Base-by-base conservation (phyloP, 37 sponge, comb jelly and placozoan genomes). In the Hexactinellida sp. region DNA sequence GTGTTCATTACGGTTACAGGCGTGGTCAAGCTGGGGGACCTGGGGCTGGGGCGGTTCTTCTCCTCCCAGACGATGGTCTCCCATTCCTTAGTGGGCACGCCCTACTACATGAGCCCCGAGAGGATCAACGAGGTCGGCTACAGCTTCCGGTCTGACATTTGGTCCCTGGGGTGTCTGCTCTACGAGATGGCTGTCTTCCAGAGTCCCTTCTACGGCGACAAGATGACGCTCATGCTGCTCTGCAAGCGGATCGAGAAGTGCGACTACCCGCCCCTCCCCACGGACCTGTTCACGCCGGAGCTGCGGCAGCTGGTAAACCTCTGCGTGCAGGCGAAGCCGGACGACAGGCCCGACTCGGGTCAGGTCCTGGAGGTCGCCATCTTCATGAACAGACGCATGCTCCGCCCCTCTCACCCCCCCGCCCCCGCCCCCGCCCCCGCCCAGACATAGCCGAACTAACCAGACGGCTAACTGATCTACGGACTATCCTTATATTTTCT, bases 51-150 rank as follows among this genome's bases (percentile, higher is more conserved):
- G 0, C 71, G 99, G 16, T 98, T 91, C 89, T 98, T 98, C 87
- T 94, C 96, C 82, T 98, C 99, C 35, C 92, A 95, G 84, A 98
- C 99, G 9, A 92, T 93, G 36, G 99, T 94, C 55, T 96, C 95
- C 19, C 96, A 95, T 85, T 95, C 99, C 0, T 84, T 98, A 0
- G 99, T 98, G 52, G 99, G 99, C 0, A 98, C 99, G 5, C 99
- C 99, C 0, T 98, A 98, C 91, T 98, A 98, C 90, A 98, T 98
- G 99, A 92, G 96, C 3, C 99, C 99, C 13, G 99, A 98, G 85
- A 88, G 99, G 85, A 96, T 98, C 54, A 94, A 98, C 54, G 99
- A 98, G 86, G 90, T 86, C 83, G 96, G 99, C 23, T 98, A 98
- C 86, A 96, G 92, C 86, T 98, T 98, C 89, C 91, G 92, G 34